Evolutionary conservation across 2,797 vertebrate species (phyloP), one percentile per base, ranked within the genome.

Genomic region (Chelon auratus): DNA sequence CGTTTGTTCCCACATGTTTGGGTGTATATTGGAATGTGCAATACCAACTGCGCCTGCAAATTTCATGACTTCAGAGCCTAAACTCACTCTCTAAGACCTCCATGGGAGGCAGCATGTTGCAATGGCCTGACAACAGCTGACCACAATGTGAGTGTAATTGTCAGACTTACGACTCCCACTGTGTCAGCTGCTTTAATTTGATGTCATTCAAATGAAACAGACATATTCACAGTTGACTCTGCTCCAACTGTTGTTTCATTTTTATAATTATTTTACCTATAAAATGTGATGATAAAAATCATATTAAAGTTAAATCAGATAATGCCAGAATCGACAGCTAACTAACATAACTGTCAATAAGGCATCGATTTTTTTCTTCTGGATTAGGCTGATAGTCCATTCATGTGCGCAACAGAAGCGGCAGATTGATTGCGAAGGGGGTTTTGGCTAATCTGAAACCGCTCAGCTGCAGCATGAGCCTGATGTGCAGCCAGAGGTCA

Each of bases 401-500:
- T 10, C 36, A 26, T 42, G 39, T 59, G 51, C 47, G 26, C 18
- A 24, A 17, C 17, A 14, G 42, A 48, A 61, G 33, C 45, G 50
- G 57, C 66, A 47, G 18, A 78, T 9, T 71, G 67, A 69, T 48
- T 75, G 67, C 58, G 3, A 50, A 62, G 50, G 59, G 55, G 43
- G 14, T 62, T 63, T 61, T 43, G 51, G 59, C 26, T 37, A 50
- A 72, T 70, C 65, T 83, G 77, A 87, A 70, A 84, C 72, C 59
- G 22, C 72, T 82, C 80, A 81, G 78, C 72, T 87, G 79, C 72
- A 85, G 80, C 75, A 57, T 3, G 76, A 86, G 67, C 43, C 11
- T 9, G 67, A 78, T 54, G 52, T 76, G 61, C 87, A 81, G 83
- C 81, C 83, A 81, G 77, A 80, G 79, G 82, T 80, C 84, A 83